Base-by-base conservation (phyloP, 2,888 invertebrate genomes). In the Lithosia quadra region DNA sequence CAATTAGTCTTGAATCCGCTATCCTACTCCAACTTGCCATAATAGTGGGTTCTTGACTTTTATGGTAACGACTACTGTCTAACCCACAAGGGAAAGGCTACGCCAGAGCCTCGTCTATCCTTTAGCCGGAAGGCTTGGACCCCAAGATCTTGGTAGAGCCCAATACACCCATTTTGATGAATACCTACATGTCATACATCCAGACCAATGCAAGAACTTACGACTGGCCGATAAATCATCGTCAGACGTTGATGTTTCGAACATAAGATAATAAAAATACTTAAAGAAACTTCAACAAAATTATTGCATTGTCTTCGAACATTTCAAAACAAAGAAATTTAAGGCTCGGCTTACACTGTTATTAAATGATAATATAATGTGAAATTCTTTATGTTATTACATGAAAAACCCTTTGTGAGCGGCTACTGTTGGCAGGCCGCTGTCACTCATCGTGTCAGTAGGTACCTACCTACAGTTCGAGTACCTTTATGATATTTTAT, bases 181-280 rank as follows among this genome's bases (percentile, higher is more conserved):
- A 28, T 28, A 28, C 5, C 3, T 28, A 28, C 28, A 28, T 2
- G 28, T 28, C 28, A 49, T n/a, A n/a, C 43, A 43, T 8, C n/a
- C n/a, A 49, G 49, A 8, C 9, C 18, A 7, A 49, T 49, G 49
- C 18, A 43, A 39, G 15, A 13, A 63, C 63, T 59, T 68, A 22
- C 43, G 18, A 13, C 59, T 28, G 55, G 4, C 15, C 55, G 64
- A 61, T 68, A 64, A 68, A 67, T 72, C 68, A 71, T 72, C 70
- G 34, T 56, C 62, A 66, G 69, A 79, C 73, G 68, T 75, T 77
- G 69, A 72, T 72, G 69, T 55, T 72, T 73, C 71, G 72, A 63
- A 68, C 61, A 65, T 68, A 69, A 73, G 59, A 39, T 59, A 59
- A 68, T 65, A 66, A 64, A 36, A 75, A 72, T 68, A 67, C 58